Base-by-base conservation (phyloP, 2,113 vertebrate species). In the Siniperca knerii region DNA sequence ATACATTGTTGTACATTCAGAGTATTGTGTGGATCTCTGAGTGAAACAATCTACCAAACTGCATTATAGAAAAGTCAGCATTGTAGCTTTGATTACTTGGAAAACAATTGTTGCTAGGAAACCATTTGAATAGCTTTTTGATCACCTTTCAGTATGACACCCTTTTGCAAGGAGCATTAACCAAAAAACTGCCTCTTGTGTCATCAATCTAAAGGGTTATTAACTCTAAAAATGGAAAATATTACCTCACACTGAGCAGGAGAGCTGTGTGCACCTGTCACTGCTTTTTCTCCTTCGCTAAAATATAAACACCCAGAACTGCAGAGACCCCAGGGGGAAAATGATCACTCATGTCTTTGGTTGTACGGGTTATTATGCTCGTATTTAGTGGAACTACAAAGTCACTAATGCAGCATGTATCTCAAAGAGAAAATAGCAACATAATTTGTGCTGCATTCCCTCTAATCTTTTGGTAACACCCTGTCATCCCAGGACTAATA, bases 381-480 rank as follows among this genome's bases (percentile, higher is more conserved):
- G 0, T 42, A 37, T 76, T 75, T 60, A 87, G 33, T 7, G 6
- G 74, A 81, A 70, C 81, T 72, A 58, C 40, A 84, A 79, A 83
- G 25, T 75, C 60, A 55, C 33, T 50, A 83, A 73, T 54, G 79
- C 35, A 25, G 35, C 33, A 46, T 2, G 0, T 12, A 35, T 73
- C 65, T 71, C 37, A 77, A 60, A 50, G 15, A 75, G 16, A 72
- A 60, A 78, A 78, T 16, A 62, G 67, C 50, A 66, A 46, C 82
- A 62, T 87, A 18, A 69, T 88, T 84, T 77, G 37, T 6, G 9
- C 25, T 62, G 21, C 52, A 29, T 29, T 84, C 68, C 82, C 80
- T 85, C 54, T 86, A 84, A 90, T 91, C 81, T 73, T 29, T 54
- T 2, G 20, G 70, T 60, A 69, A 84, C 70, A 85, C 75, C 89